These are phyloP conservation scores for Drosophila arizonae DNA, from an alignment of 1,140 invertebrate genomes.

Conservation along the genomic window DNA sequence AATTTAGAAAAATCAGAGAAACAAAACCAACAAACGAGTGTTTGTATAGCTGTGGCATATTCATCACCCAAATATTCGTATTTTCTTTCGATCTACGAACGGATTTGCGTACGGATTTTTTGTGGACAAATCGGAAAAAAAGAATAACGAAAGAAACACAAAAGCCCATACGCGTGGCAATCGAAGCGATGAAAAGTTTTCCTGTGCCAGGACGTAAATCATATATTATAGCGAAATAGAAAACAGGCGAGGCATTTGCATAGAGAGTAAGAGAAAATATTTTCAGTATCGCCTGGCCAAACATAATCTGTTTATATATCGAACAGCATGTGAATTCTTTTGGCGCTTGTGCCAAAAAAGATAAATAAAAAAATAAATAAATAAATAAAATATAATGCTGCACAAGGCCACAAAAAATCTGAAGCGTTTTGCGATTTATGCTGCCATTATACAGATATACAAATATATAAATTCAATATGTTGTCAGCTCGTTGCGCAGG, in stretches of 20 bases:
- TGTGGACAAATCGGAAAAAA: slow-evolving; percentile 28
- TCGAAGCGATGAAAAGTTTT: slow-evolving; percentile 16
- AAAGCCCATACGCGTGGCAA: slow-evolving; percentile 26
- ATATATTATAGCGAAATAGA: slow-evolving; percentile 8
- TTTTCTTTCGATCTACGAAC: slow-evolving; percentile 25
- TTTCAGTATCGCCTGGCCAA: slow-evolving; percentile 30
- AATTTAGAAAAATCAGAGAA: slow-evolving; percentile 71
- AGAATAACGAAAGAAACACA: no score
- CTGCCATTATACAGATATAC: slow-evolving; percentile 12
- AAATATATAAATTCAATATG: slow-evolving; percentile 15
- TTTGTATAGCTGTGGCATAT: slow-evolving; percentile 50
- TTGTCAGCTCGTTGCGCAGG: slow-evolving; percentile 30
- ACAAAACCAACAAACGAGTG: slow-evolving; percentile 39
- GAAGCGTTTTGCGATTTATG: slow-evolving; percentile 39
- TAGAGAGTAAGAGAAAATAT: slow-evolving; percentile 31
- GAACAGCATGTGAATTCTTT: slow-evolving; percentile 38
- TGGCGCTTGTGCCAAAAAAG: slow-evolving; percentile 65
- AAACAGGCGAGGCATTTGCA: slow-evolving; percentile 18
- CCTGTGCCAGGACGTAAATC: slow-evolving; percentile 31
- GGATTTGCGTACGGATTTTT: slow-evolving; percentile 19
- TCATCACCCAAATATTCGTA: slow-evolving; percentile 60
- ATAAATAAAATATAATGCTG: slow-evolving; percentile 15
- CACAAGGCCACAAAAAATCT: slow-evolving; percentile 52
- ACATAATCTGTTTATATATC: slow-evolving; percentile 44
- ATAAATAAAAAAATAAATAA: slow-evolving; percentile 7